These are phyloP conservation scores for Boloria selene DNA, from an alignment of 2,888 invertebrate genomes.

Conservation along the genomic window DNA sequence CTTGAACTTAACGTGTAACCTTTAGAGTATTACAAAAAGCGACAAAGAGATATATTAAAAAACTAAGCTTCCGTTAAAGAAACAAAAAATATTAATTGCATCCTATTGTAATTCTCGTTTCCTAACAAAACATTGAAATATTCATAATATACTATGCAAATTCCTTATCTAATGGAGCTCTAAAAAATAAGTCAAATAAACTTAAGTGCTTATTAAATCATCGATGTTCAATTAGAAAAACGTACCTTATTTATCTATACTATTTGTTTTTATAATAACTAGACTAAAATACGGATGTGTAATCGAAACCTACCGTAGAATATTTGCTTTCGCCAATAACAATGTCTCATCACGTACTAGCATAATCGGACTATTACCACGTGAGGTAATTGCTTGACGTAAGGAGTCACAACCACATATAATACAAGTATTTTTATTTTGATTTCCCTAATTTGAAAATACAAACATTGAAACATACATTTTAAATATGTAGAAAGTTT, in stretches of 20 bases:
- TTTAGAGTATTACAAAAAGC: neutral
- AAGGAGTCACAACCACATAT: constrained; percentile 46
- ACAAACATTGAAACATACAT: neutral
- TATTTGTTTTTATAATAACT: neutral
- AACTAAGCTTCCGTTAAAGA: neutral
- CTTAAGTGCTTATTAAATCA: no score
- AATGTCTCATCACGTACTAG: constrained; percentile 57
- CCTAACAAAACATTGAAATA: neutral
- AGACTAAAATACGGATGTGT: constrained; percentile 14
- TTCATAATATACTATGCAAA: no score
- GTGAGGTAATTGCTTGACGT: constrained; percentile 42
- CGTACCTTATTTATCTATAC: no score
- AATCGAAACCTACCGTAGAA: constrained; percentile 43
- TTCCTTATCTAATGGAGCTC: no score
- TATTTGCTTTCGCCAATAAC: constrained; percentile 62
- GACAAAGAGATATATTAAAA: neutral
- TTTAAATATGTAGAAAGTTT: neutral
- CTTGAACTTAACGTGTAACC: no score
- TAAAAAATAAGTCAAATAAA: no score
- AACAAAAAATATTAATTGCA: neutral
- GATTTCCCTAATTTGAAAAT: neutral
- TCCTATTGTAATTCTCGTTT: constrained; percentile 2
- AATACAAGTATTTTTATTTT: no score
- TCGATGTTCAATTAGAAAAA: no score
- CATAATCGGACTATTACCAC: constrained; percentile 59